Conservation (phyloP, 2,797 vertebrate genomes). For the Acanthurus leucopareius region DNA sequence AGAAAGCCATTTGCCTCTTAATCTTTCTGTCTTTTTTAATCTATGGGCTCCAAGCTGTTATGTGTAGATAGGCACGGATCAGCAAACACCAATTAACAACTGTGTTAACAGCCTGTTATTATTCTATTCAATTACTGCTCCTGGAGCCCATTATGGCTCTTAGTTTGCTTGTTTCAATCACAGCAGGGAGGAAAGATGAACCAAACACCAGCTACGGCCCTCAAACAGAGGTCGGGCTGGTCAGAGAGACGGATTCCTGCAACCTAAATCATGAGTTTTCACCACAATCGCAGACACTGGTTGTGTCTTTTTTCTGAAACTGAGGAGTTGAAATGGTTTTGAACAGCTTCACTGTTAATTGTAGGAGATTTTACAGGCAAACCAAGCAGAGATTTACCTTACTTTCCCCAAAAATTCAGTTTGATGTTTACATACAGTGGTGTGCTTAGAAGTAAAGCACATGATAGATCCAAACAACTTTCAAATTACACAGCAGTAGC, state of each 20-base stretch:
- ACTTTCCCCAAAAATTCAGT: slow-evolving; percentile 29
- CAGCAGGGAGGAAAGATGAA: slow-evolving; percentile 54
- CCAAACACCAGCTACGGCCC: slow-evolving; percentile 38
- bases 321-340: slow-evolving; percentile 10
- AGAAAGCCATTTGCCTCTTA: slow-evolving; percentile 59
- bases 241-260: background rate
- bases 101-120: slow-evolving; percentile 80
- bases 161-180: slow-evolving; percentile 67
- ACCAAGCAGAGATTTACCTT: background rate
- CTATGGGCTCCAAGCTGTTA: slow-evolving; percentile 79
- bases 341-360: slow-evolving; percentile 9
- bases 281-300: background rate
- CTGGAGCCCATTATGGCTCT: slow-evolving; percentile 70
- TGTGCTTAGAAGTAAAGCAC: slow-evolving; percentile 24
- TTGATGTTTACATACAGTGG: slow-evolving; percentile 14
- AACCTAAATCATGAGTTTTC: slow-evolving; percentile 14
- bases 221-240: slow-evolving; percentile 28
- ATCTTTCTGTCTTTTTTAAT: slow-evolving; percentile 70
- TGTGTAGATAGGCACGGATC: slow-evolving; percentile 81
- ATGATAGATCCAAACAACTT: slow-evolving; percentile 31
- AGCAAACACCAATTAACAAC: slow-evolving; percentile 82
- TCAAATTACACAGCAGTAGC: slow-evolving; percentile 41
- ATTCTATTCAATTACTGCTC: slow-evolving; percentile 83
- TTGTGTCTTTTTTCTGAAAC: background rate
- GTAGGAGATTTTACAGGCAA: background rate